These are phyloP conservation scores for Crossocerus cetratus DNA, from an alignment of 2,888 invertebrate species.

Conservation along the genomic window DNA sequence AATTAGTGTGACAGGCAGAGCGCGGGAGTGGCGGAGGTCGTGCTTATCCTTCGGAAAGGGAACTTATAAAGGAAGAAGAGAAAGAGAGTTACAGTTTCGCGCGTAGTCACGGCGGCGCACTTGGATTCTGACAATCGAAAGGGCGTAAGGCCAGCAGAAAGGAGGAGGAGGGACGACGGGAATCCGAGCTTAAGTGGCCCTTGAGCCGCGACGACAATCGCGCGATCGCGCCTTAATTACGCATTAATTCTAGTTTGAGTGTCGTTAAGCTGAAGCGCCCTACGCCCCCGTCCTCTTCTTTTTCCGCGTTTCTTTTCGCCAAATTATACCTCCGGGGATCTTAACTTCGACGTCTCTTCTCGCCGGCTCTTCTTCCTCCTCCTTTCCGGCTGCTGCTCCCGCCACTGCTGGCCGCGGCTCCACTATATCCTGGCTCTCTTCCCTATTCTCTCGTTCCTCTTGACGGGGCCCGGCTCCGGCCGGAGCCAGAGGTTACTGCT, in stretches of 20 bases:
- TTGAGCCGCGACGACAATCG: constrained; percentile 61
- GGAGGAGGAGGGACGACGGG: constrained; percentile 2
- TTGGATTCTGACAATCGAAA: constrained; percentile 48
- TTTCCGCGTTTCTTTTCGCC: constrained; percentile 53
- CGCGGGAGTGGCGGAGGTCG: background rate
- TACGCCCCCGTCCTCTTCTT: constrained; percentile 45
- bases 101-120: constrained; percentile 35
- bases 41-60: constrained; percentile 5
- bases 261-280: constrained; percentile 57
- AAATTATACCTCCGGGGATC: constrained; percentile 63
- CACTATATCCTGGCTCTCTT: constrained; percentile 23
- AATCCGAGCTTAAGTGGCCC: constrained; percentile 51
- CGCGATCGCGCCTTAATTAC: constrained; percentile 64
- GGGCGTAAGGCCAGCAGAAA: constrained; percentile 17
- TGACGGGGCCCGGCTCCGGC: constrained; percentile 5
- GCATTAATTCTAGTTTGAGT: constrained; percentile 66
- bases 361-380: constrained; percentile 20
- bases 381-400: constrained; percentile 24
- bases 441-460: background rate
- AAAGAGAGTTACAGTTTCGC: constrained; percentile 11
- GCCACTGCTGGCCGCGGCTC: constrained; percentile 30
- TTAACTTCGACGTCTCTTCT: constrained; percentile 45
- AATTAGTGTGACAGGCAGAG: constrained; percentile 32
- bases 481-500: no score
- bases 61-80: constrained; percentile 4